These are phyloP conservation scores for Apodemia mormo DNA, from an alignment of 2,888 invertebrate species.

Conservation along the genomic window DNA sequence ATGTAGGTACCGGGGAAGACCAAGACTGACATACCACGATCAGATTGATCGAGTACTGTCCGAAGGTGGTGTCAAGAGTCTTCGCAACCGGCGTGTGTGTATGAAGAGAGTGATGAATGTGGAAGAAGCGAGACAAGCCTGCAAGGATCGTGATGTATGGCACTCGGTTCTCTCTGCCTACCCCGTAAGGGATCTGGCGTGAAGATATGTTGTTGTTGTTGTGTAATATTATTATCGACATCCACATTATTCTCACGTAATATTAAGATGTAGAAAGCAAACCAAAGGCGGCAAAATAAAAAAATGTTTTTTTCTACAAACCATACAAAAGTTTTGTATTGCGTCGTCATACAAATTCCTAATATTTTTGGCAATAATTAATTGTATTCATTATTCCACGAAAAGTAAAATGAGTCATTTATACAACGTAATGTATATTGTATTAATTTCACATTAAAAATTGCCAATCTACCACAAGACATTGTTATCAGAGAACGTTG, in stretches of 20 bases:
- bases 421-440: conserved; percentile 52
- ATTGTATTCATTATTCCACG: background rate
- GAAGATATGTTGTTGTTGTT: too few species aligned
- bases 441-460: conserved; percentile 53
- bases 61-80: too few species aligned
- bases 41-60: too few species aligned
- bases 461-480: conserved; percentile 61
- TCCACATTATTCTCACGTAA: conserved; percentile 45
- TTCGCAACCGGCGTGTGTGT: too few species aligned
- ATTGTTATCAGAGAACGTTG: conserved; percentile 54
- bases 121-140: too few species aligned
- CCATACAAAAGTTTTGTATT: conserved; percentile 63
- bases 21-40: too few species aligned
- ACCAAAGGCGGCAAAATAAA: conserved; percentile 52
- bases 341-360: conserved; percentile 51
- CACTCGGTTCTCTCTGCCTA: too few species aligned
- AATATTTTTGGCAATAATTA: background rate
- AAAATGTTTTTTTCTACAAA: conserved; percentile 50
- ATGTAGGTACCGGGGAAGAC: too few species aligned
- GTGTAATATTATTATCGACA: background rate
- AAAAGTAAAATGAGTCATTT: conserved; percentile 45
- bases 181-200: too few species aligned
- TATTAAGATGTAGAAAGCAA: conserved; percentile 46
- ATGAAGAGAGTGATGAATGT: too few species aligned
- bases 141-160: too few species aligned